Conservation (phyloP, 1,140 invertebrate species). For the Eufriesea mexicana region DNA sequence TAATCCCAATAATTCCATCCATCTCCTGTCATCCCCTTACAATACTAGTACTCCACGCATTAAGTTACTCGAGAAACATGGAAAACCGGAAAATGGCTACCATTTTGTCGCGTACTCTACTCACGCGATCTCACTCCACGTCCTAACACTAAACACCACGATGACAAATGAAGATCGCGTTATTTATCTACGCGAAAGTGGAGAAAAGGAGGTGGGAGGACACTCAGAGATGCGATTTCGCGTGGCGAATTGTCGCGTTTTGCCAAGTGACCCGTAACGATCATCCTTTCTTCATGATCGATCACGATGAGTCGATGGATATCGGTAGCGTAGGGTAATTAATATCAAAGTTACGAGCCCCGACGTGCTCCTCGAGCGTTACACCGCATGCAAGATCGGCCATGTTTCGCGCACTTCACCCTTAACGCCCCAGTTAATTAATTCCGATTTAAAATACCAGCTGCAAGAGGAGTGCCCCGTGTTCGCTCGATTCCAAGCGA, state of each 20-base stretch:
- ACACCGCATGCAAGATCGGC: not conserved
- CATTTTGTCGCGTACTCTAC: no score
- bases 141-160: no score
- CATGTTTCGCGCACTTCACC: not conserved
- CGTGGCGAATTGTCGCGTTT: not conserved
- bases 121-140: no score
- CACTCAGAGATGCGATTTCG: not conserved
- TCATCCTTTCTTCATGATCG: not conserved
- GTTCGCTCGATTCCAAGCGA: not conserved
- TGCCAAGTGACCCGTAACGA: not conserved
- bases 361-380: not conserved
- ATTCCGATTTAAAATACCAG: constrained; percentile 10
- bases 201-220: no score
- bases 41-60: no score
- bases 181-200: no score
- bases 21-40: no score
- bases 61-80: no score
- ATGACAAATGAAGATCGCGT: no score
- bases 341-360: constrained; percentile 11
- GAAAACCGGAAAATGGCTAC: no score
- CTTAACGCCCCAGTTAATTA: constrained; percentile 22
- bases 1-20: no score
- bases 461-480: no score
- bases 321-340: not conserved
- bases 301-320: not conserved